Evolutionary conservation across 2,113 vertebrate species (phyloP).

Genomic region (Capreolus pygargus): DNA sequence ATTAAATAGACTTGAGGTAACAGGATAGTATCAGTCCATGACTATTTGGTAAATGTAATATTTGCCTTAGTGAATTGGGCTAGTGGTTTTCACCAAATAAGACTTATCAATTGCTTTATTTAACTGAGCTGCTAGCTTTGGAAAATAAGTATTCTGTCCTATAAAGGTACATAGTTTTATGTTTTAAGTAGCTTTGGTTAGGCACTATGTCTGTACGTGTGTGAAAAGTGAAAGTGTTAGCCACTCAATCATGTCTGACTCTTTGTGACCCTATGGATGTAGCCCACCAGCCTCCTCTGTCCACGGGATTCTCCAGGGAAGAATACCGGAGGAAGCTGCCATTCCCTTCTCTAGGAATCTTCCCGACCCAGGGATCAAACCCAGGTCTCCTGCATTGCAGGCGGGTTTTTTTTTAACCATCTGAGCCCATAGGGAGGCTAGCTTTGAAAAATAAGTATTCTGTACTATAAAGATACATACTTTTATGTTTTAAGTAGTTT

Average conservation of each 20-base stretch:
- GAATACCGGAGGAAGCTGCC: neutral
- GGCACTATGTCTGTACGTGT: neutral
- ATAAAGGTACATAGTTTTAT: neutral
- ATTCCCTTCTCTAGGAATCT: neutral
- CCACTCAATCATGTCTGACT: neutral
- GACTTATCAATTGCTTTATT: neutral
- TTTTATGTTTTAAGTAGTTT: constrained; percentile 1
- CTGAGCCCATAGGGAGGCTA: neutral
- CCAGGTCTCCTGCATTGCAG: neutral
- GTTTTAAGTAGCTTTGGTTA: neutral
- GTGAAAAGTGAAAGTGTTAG: neutral
- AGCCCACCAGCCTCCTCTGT: neutral
- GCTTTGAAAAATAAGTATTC: neutral
- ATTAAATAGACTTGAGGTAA: neutral
- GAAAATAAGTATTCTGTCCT: neutral
- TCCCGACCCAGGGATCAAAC: neutral
- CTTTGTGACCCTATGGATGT: neutral
- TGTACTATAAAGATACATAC: neutral
- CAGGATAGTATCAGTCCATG: neutral
- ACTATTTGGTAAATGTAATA: neutral
- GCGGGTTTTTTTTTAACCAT: neutral
- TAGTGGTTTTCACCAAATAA: neutral
- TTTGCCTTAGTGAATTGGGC: neutral
- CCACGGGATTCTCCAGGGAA: neutral
- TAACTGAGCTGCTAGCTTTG: neutral